phyloP scores from a whole-genome alignment of 2,797 vertebrate genomes.

The Mionectes olivaceus region DNA sequence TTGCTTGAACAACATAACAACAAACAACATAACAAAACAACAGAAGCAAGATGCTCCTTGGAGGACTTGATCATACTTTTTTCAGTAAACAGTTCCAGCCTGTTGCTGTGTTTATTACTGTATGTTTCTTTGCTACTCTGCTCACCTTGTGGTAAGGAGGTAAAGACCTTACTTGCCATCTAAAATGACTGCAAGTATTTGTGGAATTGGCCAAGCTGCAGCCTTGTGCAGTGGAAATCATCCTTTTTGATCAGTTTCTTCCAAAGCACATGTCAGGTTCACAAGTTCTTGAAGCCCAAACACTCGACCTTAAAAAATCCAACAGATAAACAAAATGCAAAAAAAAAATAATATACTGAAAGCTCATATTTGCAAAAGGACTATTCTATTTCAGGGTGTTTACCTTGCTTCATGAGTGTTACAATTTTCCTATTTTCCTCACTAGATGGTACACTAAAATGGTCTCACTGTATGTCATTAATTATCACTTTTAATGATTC shows the following conservation, averaged over 20 bases:
- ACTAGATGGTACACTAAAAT: conserved; percentile 61
- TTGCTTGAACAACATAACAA: neutral
- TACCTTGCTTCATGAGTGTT: conserved; percentile 84
- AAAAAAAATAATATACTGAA: neutral
- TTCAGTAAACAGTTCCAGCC: neutral
- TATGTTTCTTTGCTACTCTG: neutral
- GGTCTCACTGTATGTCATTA: neutral
- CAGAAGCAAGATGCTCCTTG: neutral
- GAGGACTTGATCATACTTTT: neutral
- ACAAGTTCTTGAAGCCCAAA: conserved; percentile 82
- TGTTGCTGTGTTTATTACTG: neutral
- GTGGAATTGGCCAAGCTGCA: conserved; percentile 78
- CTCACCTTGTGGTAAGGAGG: neutral
- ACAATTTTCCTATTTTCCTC: conserved; percentile 83
- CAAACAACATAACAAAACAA: neutral
- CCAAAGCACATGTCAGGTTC: conserved; percentile 80
- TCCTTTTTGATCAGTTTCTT: conserved; percentile 84
- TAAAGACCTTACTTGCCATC: conserved; percentile 73
- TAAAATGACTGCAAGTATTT: conserved; percentile 86
- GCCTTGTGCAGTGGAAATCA: conserved; percentile 89
- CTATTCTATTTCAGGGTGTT: neutral
- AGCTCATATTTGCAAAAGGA: neutral
- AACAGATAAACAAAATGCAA: neutral
- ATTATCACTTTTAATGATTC: neutral
- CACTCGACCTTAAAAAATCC: conserved; percentile 78